These are phyloP conservation scores for Tholera decimalis DNA, from an alignment of 2,888 invertebrate species.

Conservation along the genomic window DNA sequence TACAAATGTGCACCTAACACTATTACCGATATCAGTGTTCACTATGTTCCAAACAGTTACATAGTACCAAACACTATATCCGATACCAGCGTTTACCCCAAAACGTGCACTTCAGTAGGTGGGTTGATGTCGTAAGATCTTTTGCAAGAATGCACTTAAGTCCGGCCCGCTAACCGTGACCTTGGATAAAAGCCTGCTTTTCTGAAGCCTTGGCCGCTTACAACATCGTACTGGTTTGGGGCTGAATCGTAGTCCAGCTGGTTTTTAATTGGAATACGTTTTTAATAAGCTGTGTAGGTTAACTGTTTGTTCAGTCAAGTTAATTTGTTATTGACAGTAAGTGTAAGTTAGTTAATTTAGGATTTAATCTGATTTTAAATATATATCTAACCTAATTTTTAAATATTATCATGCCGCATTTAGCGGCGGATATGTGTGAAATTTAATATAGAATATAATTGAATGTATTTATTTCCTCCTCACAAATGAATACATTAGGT, in stretches of 20 bases:
- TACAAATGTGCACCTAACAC: slow-evolving; percentile 9
- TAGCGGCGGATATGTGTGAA: no score
- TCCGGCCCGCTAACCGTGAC: slow-evolving; percentile 62
- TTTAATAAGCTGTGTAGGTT: slow-evolving; percentile 37
- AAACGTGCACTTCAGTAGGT: slow-evolving; percentile 31
- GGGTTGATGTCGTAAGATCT: slow-evolving; percentile 58
- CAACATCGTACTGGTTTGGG: slow-evolving; percentile 64
- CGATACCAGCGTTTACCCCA: slow-evolving; percentile 31
- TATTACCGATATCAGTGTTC: slow-evolving; percentile 7
- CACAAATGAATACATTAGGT: no score
- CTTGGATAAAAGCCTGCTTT: slow-evolving; percentile 64
- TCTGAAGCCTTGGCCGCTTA: slow-evolving; percentile 61
- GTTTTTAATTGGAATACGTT: slow-evolving; percentile 55
- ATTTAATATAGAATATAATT: no score
- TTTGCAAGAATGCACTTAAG: slow-evolving; percentile 62
- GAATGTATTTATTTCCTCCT: no score
- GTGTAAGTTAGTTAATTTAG: no score
- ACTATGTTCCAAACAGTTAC: no score
- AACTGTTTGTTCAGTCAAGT: slow-evolving; percentile 17
- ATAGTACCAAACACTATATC: not conserved
- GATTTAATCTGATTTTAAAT: no score
- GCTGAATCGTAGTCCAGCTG: slow-evolving; percentile 48
- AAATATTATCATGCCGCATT: no score
- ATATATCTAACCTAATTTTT: no score
- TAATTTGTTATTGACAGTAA: not conserved